Base-by-base conservation (phyloP, 2,888 invertebrate genomes). In the Apotomis capreana region DNA sequence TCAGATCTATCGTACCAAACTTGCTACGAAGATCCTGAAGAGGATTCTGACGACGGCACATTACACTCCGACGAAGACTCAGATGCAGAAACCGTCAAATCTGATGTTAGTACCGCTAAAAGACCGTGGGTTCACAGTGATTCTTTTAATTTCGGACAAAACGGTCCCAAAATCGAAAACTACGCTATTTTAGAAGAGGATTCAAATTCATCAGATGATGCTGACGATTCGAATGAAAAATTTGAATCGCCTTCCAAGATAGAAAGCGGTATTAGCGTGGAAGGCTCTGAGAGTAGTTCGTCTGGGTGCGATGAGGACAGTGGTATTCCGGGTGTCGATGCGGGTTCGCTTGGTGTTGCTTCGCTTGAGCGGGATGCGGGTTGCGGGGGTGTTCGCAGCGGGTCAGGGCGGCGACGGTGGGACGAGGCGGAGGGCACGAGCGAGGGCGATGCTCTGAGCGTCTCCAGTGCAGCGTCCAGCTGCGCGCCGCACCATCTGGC, bases 371-470 rank as follows among this genome's bases (percentile, higher is more conserved):
- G 91, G 85, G 89, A 46, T 55, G 71, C 71, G 67, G 71, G 61
- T 40, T 67, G 67, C 84, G 89, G 88, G 90, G 91, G 82, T 92
- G 91, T 91, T 92, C 87, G 91, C 92, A 92, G 92, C 89, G 92
- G 92, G 92, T 91, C 91, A 84, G 92, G 89, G 84, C 88, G 92
- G 54, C 88, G 91, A 80, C 87, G 93, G 74, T 92, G 92, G 92
- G 92, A 92, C 80, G 93, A 93, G 81, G 75, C 85, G 52, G 92
- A 92, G 76, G 92, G 89, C 26, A 86, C 88, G 59, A 92, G 91
- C 77, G 93, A 93, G 70, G 91, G 90, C 10, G 93, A 93, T 76
- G 93, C 92, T 74, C 85, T 92, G 76, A 93, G 93, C 87, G 83
- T 93, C 46, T 92, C 92, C 73, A 92, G 92, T 78, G 92, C 93